Evolutionary conservation across 1,140 invertebrate species (phyloP), one percentile per base, ranked within the genome.

Genomic region (Drosophila dunni): DNA sequence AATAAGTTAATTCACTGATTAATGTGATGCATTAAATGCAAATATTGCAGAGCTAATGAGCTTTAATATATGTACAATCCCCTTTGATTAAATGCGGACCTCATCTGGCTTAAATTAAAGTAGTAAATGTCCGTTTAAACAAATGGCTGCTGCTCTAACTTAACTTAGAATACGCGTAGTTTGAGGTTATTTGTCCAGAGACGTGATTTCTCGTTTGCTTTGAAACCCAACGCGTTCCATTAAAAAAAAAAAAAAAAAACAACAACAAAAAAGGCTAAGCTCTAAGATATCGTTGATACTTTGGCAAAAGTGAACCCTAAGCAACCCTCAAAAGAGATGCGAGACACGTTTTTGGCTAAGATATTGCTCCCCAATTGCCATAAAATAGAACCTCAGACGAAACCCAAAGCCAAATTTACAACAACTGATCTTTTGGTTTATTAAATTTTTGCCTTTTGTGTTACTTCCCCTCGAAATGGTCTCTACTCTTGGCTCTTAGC

Each of bases 381-480:
- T 83, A 71, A 79, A 74, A 42, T 53, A 29, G 33, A 69, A 42
- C 51, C 51, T 24, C 40, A 51, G 46, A 51, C 51, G 42, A 42
- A 48, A 8, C 57, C 48, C 34, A 51, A 29, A 60, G 46, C 34
- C 38, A 70, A 85, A 85, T 78, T 79, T 79, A 86, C 82, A 88
- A 62, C 83, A 75, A 60, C 84, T 83, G 83, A 86, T 86, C 83
- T 88, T 38, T 58, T 51, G 84, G 48, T 68, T 89, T 89, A 86
- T 88, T 89, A 74, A 80, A 80, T 83, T 85, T 75, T 34, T 65
- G 33, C 9, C 58, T 20, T 64, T 46, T 57, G 42, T 68, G 65
- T 58, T 20, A 86, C 83, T 29, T 6, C 24, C 24, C 82, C 82
- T 86, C 57, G 29, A 62, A 50, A 40, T 68, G 38, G 38, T 46